Evolutionary conservation across 2,113 vertebrate species (phyloP).

Genomic region (Carassius carassius): DNA sequence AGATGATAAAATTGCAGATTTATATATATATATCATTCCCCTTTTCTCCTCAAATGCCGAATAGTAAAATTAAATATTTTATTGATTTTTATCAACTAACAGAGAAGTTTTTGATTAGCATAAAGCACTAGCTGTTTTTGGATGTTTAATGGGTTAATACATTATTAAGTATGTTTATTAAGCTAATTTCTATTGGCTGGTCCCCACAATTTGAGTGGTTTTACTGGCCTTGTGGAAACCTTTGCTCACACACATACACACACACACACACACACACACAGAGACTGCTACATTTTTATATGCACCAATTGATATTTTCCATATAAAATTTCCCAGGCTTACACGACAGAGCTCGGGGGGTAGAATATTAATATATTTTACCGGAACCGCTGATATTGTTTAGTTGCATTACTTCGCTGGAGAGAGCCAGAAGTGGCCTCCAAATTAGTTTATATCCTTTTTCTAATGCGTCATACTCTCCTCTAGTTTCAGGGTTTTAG

Average conservation of each 20-base stretch:
- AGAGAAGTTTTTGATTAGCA: too few species aligned
- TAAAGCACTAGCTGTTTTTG: background rate
- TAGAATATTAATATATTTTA: conserved; percentile 6
- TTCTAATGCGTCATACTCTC: conserved; percentile 26
- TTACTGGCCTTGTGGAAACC: background rate
- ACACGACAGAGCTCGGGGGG: background rate
- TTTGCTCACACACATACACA: background rate
- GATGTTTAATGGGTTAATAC: background rate
- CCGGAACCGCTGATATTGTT: conserved; percentile 18
- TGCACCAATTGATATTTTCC: conserved; percentile 1
- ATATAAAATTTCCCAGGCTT: background rate
- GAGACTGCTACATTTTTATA: background rate
- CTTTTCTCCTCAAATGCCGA: background rate
- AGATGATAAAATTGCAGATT: background rate
- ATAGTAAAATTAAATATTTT: background rate
- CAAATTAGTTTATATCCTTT: conserved; percentile 35
- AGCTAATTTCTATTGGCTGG: background rate
- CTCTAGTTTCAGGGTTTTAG: conserved; percentile 32
- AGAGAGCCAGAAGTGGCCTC: conserved; percentile 8
- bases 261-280: background rate
- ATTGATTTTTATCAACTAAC: background rate
- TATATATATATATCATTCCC: background rate
- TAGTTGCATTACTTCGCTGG: background rate
- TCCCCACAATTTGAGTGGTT: background rate
- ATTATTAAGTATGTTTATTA: background rate